phyloP scores from a whole-genome alignment of 2,113 vertebrate genomes.

The Daboia siamensis region DNA sequence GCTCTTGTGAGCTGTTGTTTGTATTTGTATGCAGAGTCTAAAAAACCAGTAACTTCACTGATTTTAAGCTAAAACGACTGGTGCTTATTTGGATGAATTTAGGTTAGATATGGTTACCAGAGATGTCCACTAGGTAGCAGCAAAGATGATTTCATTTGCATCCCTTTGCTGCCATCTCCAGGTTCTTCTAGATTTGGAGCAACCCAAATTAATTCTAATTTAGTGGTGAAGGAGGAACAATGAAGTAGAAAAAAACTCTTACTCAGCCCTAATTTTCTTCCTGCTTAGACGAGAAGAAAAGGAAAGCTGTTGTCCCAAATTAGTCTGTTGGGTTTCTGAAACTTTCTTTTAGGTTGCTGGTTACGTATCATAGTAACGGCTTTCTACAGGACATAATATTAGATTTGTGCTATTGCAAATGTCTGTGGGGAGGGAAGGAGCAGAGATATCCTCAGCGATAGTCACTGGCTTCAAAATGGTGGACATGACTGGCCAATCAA shows the following conservation, averaged over 20 bases:
- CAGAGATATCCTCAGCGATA: background rate
- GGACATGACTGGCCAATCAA: background rate
- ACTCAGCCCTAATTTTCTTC: too few relatives aligned
- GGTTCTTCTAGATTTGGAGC: background rate
- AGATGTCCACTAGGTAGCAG: background rate
- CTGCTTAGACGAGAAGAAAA: background rate
- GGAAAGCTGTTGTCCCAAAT: background rate
- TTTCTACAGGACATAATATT: background rate
- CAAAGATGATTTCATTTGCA: background rate
- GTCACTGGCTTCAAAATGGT: background rate
- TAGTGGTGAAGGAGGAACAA: background rate
- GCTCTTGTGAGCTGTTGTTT: background rate
- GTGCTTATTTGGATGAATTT: background rate
- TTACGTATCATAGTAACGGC: background rate
- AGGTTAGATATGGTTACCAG: background rate
- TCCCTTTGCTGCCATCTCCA: background rate
- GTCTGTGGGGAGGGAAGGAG: background rate
- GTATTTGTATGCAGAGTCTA: background rate
- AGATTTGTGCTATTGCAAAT: background rate
- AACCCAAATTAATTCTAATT: background rate
- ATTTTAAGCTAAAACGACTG: background rate
- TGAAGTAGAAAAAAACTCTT: background rate
- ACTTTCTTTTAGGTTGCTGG: background rate
- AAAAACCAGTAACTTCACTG: background rate
- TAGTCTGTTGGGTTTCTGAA: background rate